Evolutionary conservation across 1,140 invertebrate species (phyloP), one percentile per base, ranked within the genome.

Genomic region (Drosophila ficusphila): DNA sequence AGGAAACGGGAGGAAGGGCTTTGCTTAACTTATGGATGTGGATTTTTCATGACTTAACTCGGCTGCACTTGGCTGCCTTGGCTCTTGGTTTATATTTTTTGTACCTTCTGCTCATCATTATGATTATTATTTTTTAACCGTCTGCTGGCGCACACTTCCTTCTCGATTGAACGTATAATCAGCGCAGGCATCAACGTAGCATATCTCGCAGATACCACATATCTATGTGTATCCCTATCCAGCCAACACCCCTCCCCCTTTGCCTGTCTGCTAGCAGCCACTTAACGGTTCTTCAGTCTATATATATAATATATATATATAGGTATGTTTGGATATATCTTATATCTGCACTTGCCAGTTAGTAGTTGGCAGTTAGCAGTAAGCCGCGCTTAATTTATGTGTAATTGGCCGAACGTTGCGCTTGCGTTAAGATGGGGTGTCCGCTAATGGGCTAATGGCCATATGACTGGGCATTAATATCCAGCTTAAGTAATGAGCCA

Each of bases 401-500:
- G 73, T 88, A 86, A 86, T 86, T 86, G 81, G 76, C 81, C 60
- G 79, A 88, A 82, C 81, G 81, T 73, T 86, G 64, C 81, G 79
- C 79, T 82, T 81, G 73, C 78, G 51, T 82, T 83, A 34, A 54
- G 79, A 56, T 47, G 61, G 39, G 71, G 36, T 49, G 68, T 51
- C 47, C 48, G 38, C 53, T 79, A 86, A 71, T 83, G 69, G 62
- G 41, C 70, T 56, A 56, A 58, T 58, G 61, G 27, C 51, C 51
- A 60, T 57, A 79, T 79, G 71, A 86, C 71, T 70, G 52, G 34
- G 71, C 71, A 75, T 64, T 79, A 79, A 79, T 60, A 62, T 42
- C 33, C 57, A 62, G 33, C 69, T 57, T 57, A 79, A 64, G 64
- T 31, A 76, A 62, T 71, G 44, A 70, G 36, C 60, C 49, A 76